Evolutionary conservation across 1,140 invertebrate species (phyloP).

Genomic region (Halictus rubicundus): DNA sequence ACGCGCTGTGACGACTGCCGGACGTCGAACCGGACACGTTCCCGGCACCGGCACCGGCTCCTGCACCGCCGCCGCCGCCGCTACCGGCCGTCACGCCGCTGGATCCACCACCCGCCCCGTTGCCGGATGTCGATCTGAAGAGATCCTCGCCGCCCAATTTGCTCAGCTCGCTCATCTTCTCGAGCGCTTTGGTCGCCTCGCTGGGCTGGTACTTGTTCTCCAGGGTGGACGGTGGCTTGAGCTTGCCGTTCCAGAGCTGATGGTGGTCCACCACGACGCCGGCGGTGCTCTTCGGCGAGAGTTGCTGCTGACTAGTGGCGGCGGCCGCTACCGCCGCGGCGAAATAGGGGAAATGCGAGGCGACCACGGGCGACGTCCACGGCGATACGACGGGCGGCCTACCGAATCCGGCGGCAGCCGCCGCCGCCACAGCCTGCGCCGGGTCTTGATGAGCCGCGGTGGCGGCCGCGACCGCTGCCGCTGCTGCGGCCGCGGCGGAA

Average conservation of each 20-base stretch:
- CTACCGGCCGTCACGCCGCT: constrained; percentile 75
- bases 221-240: constrained; percentile 84
- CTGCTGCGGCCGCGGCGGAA: constrained; percentile 62
- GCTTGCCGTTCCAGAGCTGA: constrained; percentile 90
- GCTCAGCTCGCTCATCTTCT: constrained; percentile 95
- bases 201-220: constrained; percentile 83
- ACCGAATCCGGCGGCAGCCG: constrained; percentile 79
- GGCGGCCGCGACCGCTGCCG: constrained; percentile 66
- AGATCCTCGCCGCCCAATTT: constrained; percentile 89
- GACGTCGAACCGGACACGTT: constrained; percentile 70
- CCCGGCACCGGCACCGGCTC: constrained; percentile 58
- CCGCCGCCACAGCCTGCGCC: constrained; percentile 59
- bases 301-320: constrained; percentile 82
- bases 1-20: constrained; percentile 89
- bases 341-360: constrained; percentile 88
- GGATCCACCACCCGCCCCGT: constrained; percentile 72
- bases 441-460: constrained; percentile 71
- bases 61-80: constrained; percentile 70
- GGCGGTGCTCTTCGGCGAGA: constrained; percentile 86
- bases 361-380: constrained; percentile 89
- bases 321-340: constrained; percentile 88
- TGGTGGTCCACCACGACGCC: constrained; percentile 75
- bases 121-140: constrained; percentile 83
- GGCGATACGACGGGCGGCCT: constrained; percentile 85
- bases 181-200: constrained; percentile 92